Evolutionary conservation across 2,113 vertebrate genomes (phyloP), one percentile per base, ranked within the genome.

Genomic region (Phylloscopus trochiloides): DNA sequence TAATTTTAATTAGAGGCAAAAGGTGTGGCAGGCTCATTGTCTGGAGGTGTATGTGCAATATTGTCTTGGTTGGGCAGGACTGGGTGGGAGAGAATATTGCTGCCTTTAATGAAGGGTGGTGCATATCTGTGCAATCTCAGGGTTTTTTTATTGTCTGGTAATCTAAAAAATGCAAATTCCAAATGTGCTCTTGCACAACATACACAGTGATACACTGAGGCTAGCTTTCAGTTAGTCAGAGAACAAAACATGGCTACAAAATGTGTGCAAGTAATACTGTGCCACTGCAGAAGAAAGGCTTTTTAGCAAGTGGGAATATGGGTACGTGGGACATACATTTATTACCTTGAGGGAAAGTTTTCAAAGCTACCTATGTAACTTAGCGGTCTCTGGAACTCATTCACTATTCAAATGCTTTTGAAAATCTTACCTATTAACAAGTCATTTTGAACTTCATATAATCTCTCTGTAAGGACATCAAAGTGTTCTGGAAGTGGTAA

Each of bases 1-100:
- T 96, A 94, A 75, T 92, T 96, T 97, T 94, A 96, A 93, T 94
- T 94, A 95, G 76, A 95, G 88, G 76, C 80, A 94, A 93, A 94
- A 92, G 92, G 88, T 68, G 70, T 84, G 90, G 90, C 62, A 88
- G 62, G 29, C 80, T 92, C 50, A 58, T 87, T 91, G 70, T 71
- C 94, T 93, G 91, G 88, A 83, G 47, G 77, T 52, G 48, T 94
- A 95, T 84, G 70, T 96, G 94, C 95, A 95, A 95, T 96, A 73
- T 94, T 96, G 96, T 82, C 95, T 96, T 92, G 90, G 89, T 92
- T 92, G 90, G 94, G 94, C 73, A 96, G 96, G 94, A 78, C 91
- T 89, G 92, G 97, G 94, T 88, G 65, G 94, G 82, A 93, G 74
- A 89, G 67, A 91, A 78, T 68, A 86, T 94, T 85, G 3, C 73